Evolutionary conservation across 2,888 invertebrate species (phyloP).

Genomic region (Lymantria monacha): DNA sequence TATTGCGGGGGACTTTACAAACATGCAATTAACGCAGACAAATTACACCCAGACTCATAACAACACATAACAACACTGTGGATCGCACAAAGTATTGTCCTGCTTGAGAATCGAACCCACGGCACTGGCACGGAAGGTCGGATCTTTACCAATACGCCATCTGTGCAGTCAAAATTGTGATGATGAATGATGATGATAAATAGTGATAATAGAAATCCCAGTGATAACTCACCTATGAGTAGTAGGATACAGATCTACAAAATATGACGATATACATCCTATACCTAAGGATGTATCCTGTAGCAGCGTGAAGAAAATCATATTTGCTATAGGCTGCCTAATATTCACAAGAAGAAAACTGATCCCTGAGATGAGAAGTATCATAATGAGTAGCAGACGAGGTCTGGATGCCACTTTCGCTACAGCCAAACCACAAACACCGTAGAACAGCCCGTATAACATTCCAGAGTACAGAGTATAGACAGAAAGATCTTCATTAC

Average conservation of each 20-base stretch:
- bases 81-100: no score
- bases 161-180: no score
- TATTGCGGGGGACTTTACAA: no score
- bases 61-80: no score
- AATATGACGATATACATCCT: slow-evolving; percentile 49
- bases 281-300: slow-evolving; percentile 45
- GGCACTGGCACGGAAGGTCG: no score
- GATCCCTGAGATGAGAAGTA: slow-evolving; percentile 68
- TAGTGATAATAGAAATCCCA: no score
- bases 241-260: slow-evolving; percentile 59
- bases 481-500: slow-evolving; percentile 66
- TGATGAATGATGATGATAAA: no score
- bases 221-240: slow-evolving; percentile 50
- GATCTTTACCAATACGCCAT: no score
- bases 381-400: slow-evolving; percentile 65
- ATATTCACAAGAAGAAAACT: slow-evolving; percentile 78
- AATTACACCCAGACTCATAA: no score
- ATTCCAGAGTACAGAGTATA: slow-evolving; percentile 83
- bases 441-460: slow-evolving; percentile 80
- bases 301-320: slow-evolving; percentile 49
- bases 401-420: slow-evolving; percentile 71
- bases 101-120: no score
- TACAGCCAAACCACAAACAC: slow-evolving; percentile 72
- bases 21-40: no score
- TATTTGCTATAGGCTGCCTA: slow-evolving; percentile 40